A percentile compares a stretch with the other conserved stretches of the same genome.
phyloP scores from a whole-genome alignment of 2,113 vertebrate species.

The Phylloscopus trochilus region DNA sequence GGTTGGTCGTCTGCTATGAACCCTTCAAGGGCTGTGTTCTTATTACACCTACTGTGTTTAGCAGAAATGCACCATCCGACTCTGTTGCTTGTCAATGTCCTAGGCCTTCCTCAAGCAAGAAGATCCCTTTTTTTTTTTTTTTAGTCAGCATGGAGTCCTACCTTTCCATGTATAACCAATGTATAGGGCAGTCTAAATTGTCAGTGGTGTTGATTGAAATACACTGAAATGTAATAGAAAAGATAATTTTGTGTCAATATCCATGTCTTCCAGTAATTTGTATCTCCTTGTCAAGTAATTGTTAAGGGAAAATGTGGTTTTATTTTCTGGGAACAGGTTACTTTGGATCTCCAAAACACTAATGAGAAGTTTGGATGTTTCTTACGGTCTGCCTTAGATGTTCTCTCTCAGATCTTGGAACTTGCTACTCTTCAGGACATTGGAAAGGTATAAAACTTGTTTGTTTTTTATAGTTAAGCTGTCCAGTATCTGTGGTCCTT shows the following conservation, averaged over 20 bases:
- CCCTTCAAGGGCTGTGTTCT: neutral
- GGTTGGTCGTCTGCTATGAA: neutral
- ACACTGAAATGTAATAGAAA: neutral
- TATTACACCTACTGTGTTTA: neutral
- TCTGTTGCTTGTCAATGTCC: neutral
- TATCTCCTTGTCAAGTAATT: neutral
- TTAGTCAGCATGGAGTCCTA: neutral
- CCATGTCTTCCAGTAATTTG: neutral
- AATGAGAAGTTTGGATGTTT: constrained; percentile 96
- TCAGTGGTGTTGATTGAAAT: neutral
- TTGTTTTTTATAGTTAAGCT: neutral
- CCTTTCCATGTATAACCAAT: neutral
- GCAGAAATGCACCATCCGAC: neutral
- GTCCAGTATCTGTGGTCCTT: neutral
- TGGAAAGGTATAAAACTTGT: constrained; percentile 81
- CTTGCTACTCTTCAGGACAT: constrained; percentile 93
- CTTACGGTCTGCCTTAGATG: constrained; percentile 86
- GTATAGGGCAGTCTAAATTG: neutral
- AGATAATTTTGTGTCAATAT: neutral
- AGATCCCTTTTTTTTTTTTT: neutral
- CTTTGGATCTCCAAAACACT: constrained; percentile 91
- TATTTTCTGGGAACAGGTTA: constrained; percentile 77
- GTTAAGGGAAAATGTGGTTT: neutral
- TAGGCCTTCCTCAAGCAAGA: neutral
- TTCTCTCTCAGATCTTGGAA: constrained; percentile 93